Percentiles rank a stretch among this genome's conserved stretches.
Conservation (phyloP, 2,113 vertebrate genomes). For the Forbesichthys papilliferus region DNA sequence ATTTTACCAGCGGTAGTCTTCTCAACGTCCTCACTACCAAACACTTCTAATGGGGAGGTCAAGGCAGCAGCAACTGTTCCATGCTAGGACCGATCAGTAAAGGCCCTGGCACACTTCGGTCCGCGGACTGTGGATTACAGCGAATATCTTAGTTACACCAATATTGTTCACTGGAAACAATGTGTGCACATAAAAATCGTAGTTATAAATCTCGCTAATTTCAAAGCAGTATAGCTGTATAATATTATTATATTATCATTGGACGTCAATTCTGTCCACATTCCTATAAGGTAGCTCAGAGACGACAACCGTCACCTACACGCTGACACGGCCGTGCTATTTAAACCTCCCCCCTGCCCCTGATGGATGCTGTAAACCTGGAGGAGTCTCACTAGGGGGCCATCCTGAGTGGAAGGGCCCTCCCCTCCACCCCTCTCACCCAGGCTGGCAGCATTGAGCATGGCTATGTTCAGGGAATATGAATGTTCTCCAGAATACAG, state of each 20-base stretch:
- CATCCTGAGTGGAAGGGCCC: too few relatives aligned
- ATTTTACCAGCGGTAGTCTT: not conserved
- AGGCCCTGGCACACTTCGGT: too few relatives aligned
- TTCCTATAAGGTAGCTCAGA: not conserved
- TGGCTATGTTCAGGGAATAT: not conserved
- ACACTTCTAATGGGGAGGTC: not conserved
- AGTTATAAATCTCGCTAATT: too few relatives aligned
- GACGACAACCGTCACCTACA: conserved; percentile 16
- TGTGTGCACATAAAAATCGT: too few relatives aligned
- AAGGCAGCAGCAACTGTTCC: too few relatives aligned
- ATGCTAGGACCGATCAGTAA: not conserved
- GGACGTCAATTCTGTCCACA: not conserved
- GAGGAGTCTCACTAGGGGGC: not conserved
- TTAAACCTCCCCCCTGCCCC: conserved; percentile 5
- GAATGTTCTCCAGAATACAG: not conserved
- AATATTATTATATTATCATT: too few relatives aligned
- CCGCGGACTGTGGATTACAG: too few relatives aligned
- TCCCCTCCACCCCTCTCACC: too few relatives aligned
- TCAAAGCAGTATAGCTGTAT: too few relatives aligned
- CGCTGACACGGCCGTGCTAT: conserved; percentile 11
- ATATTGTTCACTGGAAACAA: too few relatives aligned
- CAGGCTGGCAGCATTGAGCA: not conserved
- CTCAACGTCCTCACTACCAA: not conserved
- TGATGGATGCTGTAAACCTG: conserved; percentile 21
- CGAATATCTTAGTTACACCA: too few relatives aligned